Base-by-base conservation (phyloP, 2,888 invertebrate genomes). In the Erebia ligea region DNA sequence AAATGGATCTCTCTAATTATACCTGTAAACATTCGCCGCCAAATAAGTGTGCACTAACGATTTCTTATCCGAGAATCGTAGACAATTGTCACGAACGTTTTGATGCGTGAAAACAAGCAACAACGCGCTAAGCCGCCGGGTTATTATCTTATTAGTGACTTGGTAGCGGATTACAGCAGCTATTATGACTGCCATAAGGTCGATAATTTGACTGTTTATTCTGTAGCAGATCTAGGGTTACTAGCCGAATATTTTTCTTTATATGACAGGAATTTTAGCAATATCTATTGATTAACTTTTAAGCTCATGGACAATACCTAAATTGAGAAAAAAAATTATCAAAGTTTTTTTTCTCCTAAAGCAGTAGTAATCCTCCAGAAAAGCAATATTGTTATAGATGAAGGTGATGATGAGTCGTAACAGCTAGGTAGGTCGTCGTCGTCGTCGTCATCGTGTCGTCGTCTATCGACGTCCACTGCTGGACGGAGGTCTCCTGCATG, bases 81-180 rank as follows among this genome's bases (percentile, higher is more conserved):
- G 56, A 48, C 67, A 45, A 64, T 58, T 42, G 65, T 68, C 72
- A 68, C 69, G 67, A 62, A 69, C 58, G 70, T 62, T 19, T 48
- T 59, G 68, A 69, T 64, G 73, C 73, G 75, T 68, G 69, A 71
- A 72, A 68, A 71, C 67, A 73, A 58, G 58, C 52, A 71, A 71
- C 72, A 73, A 61, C 68, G 67, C 50, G 70, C 70, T 75, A 73
- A 76, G 73, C 62, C n/a, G 42, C 63, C 25, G 65, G 67, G 64
- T 67, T 54, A 61, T 74, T 68, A 68, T 65, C 68, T 72, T 62
- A 65, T 74, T 72, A 61, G 57, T 17, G 10, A 50, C 57, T 61
- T 42, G 50, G 13, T 25, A 66, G 21, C 8, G 11, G 11, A 72
- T 58, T 67, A 45, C 57, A 9, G n/a, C 57, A 2, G 21, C 15